Conservation (phyloP, 2,888 invertebrate species). For the Diogma glabrata region DNA sequence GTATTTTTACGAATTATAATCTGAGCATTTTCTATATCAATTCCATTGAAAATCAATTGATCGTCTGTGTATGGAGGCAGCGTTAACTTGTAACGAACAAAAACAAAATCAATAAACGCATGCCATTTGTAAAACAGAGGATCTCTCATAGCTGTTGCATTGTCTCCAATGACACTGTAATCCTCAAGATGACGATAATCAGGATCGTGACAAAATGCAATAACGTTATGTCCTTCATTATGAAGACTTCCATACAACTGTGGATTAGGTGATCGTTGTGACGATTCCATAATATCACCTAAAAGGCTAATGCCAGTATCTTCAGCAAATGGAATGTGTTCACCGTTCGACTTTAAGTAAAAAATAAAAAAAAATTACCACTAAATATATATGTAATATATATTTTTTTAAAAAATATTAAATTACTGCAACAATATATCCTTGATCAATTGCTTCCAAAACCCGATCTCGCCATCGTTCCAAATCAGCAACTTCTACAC, state of each 20-base stretch:
- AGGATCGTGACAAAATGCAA: conserved; percentile 28
- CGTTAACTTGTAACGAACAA: conserved; percentile 26
- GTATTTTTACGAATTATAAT: conserved; percentile 9
- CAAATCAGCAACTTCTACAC: conserved; percentile 44
- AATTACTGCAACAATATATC: conserved; percentile 46
- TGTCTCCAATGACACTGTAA: conserved; percentile 16
- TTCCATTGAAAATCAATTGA: conserved; percentile 24
- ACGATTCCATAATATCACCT: conserved; percentile 30
- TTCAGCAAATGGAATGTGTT: conserved; percentile 25
- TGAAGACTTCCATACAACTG: conserved; percentile 27
- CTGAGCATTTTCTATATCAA: not conserved
- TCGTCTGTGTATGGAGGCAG: conserved; percentile 26
- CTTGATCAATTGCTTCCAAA: conserved; percentile 61
- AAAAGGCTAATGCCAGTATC: conserved; percentile 34
- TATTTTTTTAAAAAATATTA: not conserved
- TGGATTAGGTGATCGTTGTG: conserved; percentile 19
- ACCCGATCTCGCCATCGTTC: conserved; percentile 65
- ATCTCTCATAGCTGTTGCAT: conserved; percentile 31
- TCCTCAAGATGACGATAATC: conserved; percentile 18
- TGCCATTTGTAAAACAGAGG: conserved; percentile 33
- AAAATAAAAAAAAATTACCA: too few species aligned
- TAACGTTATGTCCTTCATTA: conserved; percentile 27
- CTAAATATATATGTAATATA: too few species aligned
- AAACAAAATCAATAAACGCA: conserved; percentile 29
- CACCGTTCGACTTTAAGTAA: not conserved